These are phyloP conservation scores for Limosa lapponica DNA, from an alignment of 2,797 vertebrate genomes.

Conservation along the genomic window DNA sequence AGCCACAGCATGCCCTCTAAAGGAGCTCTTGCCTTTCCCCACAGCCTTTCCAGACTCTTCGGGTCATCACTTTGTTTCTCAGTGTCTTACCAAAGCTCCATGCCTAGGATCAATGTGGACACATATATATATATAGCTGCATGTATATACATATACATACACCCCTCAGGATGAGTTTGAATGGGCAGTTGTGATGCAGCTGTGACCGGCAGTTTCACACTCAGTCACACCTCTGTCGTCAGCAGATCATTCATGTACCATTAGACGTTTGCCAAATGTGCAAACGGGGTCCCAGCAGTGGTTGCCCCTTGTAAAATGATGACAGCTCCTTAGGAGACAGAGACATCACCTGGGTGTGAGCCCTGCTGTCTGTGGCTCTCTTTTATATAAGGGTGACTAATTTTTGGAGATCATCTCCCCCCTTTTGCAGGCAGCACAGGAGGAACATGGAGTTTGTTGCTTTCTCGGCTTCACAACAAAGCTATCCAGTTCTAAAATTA, in stretches of 20 bases:
- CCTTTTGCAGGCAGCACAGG: neutral
- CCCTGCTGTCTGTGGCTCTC: rapidly evolving
- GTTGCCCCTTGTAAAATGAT: neutral
- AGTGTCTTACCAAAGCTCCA: neutral
- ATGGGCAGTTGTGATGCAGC: neutral
- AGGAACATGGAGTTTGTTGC: neutral
- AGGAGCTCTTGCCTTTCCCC: neutral
- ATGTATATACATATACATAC: rapidly evolving
- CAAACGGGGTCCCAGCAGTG: rapidly evolving
- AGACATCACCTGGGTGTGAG: neutral
- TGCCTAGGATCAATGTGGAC: neutral
- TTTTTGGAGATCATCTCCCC: neutral
- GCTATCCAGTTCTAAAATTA: constrained; percentile 47
- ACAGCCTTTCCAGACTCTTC: neutral
- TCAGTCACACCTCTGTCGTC: neutral
- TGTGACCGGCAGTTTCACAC: neutral
- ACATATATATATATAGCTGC: rapidly evolving
- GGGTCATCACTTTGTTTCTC: neutral
- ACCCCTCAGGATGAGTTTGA: neutral
- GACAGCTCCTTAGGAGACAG: neutral
- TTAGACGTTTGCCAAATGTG: neutral
- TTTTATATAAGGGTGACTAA: rapidly evolving
- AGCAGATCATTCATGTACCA: neutral
- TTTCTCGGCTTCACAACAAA: constrained; percentile 24
- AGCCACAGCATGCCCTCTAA: neutral